These are phyloP conservation scores for Catharus fuscescens DNA, from an alignment of 2,113 vertebrate species.

Conservation along the genomic window DNA sequence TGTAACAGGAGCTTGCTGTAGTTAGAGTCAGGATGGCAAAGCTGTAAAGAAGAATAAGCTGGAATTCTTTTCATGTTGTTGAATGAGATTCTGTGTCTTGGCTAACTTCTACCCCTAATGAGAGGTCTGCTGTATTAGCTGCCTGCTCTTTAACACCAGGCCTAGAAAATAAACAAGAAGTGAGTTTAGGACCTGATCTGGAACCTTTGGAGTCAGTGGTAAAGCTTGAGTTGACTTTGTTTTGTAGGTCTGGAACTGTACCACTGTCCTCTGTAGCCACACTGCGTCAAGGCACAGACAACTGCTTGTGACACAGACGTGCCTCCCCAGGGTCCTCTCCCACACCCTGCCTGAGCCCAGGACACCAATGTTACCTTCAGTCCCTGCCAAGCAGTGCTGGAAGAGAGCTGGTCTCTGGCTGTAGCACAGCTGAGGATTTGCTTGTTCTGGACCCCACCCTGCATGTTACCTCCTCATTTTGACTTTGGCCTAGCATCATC, in stretches of 20 bases:
- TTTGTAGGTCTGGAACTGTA: neutral
- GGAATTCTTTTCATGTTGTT: no score
- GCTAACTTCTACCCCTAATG: no score
- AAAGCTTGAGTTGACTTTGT: neutral
- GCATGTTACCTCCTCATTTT: accelerated
- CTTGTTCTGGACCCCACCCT: neutral
- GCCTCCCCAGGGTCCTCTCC: neutral
- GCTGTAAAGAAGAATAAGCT: no score
- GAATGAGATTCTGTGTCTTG: no score
- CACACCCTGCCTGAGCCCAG: neutral
- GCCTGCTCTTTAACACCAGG: neutral
- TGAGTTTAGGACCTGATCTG: neutral
- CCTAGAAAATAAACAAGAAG: neutral
- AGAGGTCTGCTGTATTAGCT: neutral
- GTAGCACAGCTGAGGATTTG: accelerated
- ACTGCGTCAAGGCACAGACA: accelerated
- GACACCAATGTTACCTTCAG: neutral
- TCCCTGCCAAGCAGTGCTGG: neutral
- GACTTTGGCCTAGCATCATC: neutral
- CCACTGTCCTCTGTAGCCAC: neutral
- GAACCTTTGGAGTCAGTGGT: neutral
- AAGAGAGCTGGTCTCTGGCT: neutral
- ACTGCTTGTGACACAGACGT: neutral
- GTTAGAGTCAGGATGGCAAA: no score
- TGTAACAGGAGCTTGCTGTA: no score